Base-by-base conservation (phyloP, 2,888 invertebrate genomes). In the Isotomurus palustris region DNA sequence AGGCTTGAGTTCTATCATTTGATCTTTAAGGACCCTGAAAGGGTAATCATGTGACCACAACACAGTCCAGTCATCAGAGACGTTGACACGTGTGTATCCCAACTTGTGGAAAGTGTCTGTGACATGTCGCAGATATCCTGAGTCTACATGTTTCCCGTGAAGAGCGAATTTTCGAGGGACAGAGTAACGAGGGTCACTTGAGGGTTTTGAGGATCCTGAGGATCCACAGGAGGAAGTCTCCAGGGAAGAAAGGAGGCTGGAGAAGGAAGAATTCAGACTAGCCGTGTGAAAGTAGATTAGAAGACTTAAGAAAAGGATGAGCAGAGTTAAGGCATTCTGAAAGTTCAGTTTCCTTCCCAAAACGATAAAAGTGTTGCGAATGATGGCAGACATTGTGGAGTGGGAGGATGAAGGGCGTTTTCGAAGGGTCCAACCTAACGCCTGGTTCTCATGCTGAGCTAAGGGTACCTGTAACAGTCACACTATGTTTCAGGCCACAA, bases 31-130 rank as follows among this genome's bases (percentile, higher is more conserved):
- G 0, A 74, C 75, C 53, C 80, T 75, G 72, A 93, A 95, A 0
- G 95, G 95, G 74, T 91, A 95, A 71, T 92, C 91, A 74, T 95
- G 92, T 0, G 93, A 85, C 96, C 97, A 97, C 10, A 96, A 76
- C 0, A 96, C 78, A 73, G 87, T 84, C 93, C 95, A 96, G 0
- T 79, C 76, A 1, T 85, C 79, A 1, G 80, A 76, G 32, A 77
- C 75, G 0, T 76, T 75, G 1, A 78, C 80, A 64, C 83, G 80
- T 55, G 81, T 76, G 71, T 85, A 93, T 0, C 92, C 93, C 14
- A 89, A 74, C 63, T 86, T 79, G 8, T 86, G 79, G 61, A 97
- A 79, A 1, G 92, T 85, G 29, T 82, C 78, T 72, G 86, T 83
- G 0, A 97, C 88, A 75, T 96, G 93, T 72, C 82, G 83, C 56